A percentile compares a stretch with the other conserved stretches of the same genome.
Conservation (phyloP, 2,113 vertebrate genomes). For the Xiphias gladius region DNA sequence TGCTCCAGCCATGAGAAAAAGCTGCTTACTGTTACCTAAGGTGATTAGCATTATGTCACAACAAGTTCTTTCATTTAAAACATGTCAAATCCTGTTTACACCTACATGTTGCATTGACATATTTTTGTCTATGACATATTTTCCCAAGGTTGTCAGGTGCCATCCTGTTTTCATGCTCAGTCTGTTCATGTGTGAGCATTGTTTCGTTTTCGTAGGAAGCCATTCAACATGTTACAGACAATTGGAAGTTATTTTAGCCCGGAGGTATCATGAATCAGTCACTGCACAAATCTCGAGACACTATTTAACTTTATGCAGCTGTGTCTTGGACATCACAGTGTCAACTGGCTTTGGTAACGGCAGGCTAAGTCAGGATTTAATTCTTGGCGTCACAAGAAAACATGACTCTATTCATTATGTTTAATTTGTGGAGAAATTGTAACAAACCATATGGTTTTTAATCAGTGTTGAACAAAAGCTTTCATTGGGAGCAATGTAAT, state of each 20-base stretch:
- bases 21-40: conserved; percentile 66
- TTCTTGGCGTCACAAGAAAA: conserved; percentile 36
- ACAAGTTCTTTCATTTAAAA: conserved; percentile 67
- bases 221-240: conserved; percentile 53
- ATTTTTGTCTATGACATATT: conserved; percentile 50
- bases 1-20: conserved; percentile 65
- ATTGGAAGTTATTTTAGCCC: conserved; percentile 69
- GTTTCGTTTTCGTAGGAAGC: conserved; percentile 72
- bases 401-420: conserved; percentile 19
- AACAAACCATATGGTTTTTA: conserved; percentile 15
- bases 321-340: conserved; percentile 51
- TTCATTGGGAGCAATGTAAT: not conserved
- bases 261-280: conserved; percentile 51
- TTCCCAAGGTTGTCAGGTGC: conserved; percentile 81
- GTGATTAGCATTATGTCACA: conserved; percentile 70
- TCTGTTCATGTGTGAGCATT: conserved; percentile 59
- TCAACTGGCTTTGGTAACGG: not conserved
- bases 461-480: conserved; percentile 10
- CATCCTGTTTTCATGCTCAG: conserved; percentile 81
- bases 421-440: conserved; percentile 33
- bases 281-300: conserved; percentile 46
- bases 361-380: conserved; percentile 26
- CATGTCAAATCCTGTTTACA: conserved; percentile 81
- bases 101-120: conserved; percentile 24
- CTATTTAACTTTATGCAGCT: conserved; percentile 59